Base-by-base conservation (phyloP, 2,888 invertebrate genomes). In the Drosophila yooni region DNA sequence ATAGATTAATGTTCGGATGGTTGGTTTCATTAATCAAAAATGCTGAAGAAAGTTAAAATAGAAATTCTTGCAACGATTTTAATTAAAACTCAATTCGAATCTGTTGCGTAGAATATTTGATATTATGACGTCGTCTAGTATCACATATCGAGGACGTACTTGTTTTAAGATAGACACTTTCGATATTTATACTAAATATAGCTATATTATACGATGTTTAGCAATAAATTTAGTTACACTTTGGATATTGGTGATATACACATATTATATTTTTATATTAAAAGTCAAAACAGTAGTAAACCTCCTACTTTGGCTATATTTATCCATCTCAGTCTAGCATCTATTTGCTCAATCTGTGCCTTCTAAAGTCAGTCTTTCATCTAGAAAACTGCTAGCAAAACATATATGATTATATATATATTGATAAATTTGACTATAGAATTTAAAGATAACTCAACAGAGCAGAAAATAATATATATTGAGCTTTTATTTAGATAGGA, bases 81-180 rank as follows among this genome's bases (percentile, higher is more conserved):
- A 15, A n/a, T 27, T 27, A n/a, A 13, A n/a, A 27, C 5, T n/a
- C 13, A 33, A 25, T 13, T 7, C 13, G 10, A 53, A 31, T 15
- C 7, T 25, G 25, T 25, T 52, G 36, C 43, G 18, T 40, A 13
- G 46, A 33, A 53, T 38, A 11, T 33, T 75, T 21, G 31, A 52
- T 48, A 38, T 57, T 18, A 61, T 48, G 46, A 61, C 56, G 11
- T 46, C 21, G 38, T 36, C 29, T 43, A 33, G 31, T 76, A 76
- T 76, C 73, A 76, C 73, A 72, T 38, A 58, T 68, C 48, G 61
- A 62, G 76, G 64, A 76, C 77, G 77, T 69, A 68, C 48, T 57
- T 52, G 46, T 51, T 48, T 48, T 2, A 64, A 25, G 21, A 46
- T 54, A 53, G 63, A 50, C 36, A 29, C 46, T 48, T 36, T 27